Percentiles rank a stretch among this genome's conserved stretches.
These are phyloP conservation scores for Sarcophaga variegata DNA, from an alignment of 2,888 invertebrate genomes.

Conservation along the genomic window DNA sequence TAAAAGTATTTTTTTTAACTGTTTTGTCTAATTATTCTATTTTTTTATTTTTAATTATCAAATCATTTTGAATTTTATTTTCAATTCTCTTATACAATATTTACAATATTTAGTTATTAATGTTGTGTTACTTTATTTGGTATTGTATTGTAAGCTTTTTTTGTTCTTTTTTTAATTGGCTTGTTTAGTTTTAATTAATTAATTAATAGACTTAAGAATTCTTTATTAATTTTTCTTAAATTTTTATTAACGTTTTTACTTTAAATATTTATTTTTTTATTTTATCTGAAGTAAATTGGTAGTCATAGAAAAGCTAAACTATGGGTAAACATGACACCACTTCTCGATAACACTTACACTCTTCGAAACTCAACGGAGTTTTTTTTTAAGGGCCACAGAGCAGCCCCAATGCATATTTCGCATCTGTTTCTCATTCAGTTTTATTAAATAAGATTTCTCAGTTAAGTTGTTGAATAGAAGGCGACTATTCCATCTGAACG, in stretches of 20 bases:
- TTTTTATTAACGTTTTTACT: constrained; percentile 47
- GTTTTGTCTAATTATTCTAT: constrained; percentile 58
- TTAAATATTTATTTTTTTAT: not conserved
- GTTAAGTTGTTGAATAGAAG: no score
- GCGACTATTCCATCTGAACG: no score
- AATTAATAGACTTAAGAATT: constrained; percentile 63
- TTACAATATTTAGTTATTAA: constrained; percentile 2
- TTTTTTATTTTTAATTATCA: constrained; percentile 26
- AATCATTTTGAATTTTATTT: not conserved
- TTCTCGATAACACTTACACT: no score
- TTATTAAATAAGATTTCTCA: no score
- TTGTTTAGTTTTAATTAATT: constrained; percentile 24
- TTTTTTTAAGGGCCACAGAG: no score
- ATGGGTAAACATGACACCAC: no score
- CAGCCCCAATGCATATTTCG: no score
- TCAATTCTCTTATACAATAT: not conserved
- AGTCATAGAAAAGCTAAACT: no score
- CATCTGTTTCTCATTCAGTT: no score
- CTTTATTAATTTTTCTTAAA: constrained; percentile 52
- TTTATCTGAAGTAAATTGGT: not conserved
- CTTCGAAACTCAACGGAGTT: no score
- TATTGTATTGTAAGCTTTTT: constrained; percentile 18
- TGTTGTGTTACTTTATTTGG: constrained; percentile 43
- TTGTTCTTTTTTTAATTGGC: constrained; percentile 39
- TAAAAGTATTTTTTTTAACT: constrained; percentile 65